These are phyloP conservation scores for Thysanoteuthis rhombus DNA, from an alignment of 2,888 invertebrate genomes.

Conservation along the genomic window DNA sequence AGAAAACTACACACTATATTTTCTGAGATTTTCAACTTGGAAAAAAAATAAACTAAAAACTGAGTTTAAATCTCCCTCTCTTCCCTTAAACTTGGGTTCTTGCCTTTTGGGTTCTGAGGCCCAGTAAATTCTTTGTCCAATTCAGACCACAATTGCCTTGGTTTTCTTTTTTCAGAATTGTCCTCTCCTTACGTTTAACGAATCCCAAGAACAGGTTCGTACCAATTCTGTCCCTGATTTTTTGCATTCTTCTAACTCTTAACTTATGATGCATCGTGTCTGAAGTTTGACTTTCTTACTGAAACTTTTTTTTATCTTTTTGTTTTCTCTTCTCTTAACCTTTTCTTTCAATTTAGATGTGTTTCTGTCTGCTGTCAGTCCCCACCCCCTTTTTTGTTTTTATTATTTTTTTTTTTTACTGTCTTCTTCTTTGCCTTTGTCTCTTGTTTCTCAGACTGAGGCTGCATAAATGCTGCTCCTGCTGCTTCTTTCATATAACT, in stretches of 20 bases:
- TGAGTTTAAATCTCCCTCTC: not conserved
- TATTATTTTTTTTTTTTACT: not conserved
- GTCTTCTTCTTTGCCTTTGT: not conserved
- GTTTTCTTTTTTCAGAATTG: constrained; percentile 31
- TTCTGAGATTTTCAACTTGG: too few species aligned
- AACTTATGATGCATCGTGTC: not conserved
- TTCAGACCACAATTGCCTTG: not conserved
- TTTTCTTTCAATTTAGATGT: not conserved
- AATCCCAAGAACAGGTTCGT: constrained; percentile 22
- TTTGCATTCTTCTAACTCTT: not conserved
- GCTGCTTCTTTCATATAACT: too few species aligned
- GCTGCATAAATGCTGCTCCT: too few species aligned
- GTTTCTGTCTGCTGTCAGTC: not conserved
- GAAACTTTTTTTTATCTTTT: not conserved
- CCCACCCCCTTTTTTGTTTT: not conserved
- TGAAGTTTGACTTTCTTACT: not conserved
- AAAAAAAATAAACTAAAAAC: not conserved
- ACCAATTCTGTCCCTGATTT: not conserved
- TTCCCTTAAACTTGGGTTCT: not conserved
- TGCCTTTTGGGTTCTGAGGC: not conserved
- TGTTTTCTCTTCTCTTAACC: not conserved
- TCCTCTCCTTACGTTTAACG: constrained; percentile 28
- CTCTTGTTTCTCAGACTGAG: too few species aligned
- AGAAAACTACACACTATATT: too few species aligned
- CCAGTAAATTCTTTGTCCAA: constrained; percentile 16